A percentile compares a stretch with the other conserved stretches of the same genome.
Conservation (phyloP, 2,888 invertebrate genomes). For the Agapostemon virescens region DNA sequence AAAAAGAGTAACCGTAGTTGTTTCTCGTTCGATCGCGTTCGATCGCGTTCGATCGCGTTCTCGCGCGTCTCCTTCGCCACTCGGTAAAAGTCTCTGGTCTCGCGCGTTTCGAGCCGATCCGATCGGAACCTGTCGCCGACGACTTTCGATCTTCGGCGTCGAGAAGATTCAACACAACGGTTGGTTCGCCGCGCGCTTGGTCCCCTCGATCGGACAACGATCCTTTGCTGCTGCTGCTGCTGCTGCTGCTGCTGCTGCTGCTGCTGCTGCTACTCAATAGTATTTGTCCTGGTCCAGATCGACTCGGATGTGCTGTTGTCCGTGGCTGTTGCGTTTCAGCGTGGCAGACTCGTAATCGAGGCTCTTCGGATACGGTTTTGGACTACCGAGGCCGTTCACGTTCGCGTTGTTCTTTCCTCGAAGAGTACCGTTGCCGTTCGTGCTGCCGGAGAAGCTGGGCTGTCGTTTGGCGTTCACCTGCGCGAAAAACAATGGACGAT, state of each 20-base stretch:
- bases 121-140: neutral
- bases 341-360: conserved; percentile 91
- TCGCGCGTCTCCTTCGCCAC: neutral
- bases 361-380: conserved; percentile 86
- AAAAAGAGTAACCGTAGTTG: conserved; percentile 25
- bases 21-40: neutral
- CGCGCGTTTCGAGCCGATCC: neutral
- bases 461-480: conserved; percentile 83
- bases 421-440: conserved; percentile 82
- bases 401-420: conserved; percentile 83
- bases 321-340: conserved; percentile 88
- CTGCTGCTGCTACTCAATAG: too few species aligned
- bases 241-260: too few species aligned
- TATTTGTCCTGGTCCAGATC: conserved; percentile 86
- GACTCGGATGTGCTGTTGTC: conserved; percentile 82
- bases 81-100: neutral
- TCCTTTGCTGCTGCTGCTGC: too few species aligned
- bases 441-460: conserved; percentile 86
- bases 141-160: neutral
- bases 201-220: too few species aligned
- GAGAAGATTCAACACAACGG: neutral
- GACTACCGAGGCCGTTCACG: conserved; percentile 81
- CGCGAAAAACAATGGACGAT: neutral
- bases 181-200: too few species aligned
- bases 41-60: neutral